Percentiles rank a stretch among this genome's conserved stretches.
These are phyloP conservation scores for Phaethon lepturus DNA, from an alignment of 2,113 vertebrate species.

Conservation along the genomic window DNA sequence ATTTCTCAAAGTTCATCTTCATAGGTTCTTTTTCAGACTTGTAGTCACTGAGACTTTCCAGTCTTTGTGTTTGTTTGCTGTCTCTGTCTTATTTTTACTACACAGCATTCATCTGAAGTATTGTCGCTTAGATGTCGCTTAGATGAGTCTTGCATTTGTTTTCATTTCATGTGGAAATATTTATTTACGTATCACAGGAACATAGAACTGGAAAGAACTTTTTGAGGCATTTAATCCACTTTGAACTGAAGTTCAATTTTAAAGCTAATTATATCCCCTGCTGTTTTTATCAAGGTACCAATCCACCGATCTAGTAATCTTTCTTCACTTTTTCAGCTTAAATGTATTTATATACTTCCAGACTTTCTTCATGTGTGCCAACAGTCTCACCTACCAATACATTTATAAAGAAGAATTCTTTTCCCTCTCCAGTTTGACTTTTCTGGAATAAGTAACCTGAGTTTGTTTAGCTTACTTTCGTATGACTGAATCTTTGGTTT, in stretches of 20 bases:
- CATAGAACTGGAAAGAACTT: background rate
- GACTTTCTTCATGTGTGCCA: background rate
- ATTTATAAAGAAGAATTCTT: background rate
- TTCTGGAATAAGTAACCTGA: background rate
- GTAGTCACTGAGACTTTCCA: background rate
- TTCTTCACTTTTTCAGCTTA: background rate
- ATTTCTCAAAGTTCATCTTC: background rate
- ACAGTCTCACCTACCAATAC: background rate
- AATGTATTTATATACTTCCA: background rate
- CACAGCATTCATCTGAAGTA: background rate
- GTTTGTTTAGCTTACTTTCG: background rate
- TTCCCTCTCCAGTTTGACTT: background rate
- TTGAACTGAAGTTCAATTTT: background rate
- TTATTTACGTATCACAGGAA: background rate
- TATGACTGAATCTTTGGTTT: background rate
- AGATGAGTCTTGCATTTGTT: background rate
- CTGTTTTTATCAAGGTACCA: background rate
- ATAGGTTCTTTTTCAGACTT: background rate
- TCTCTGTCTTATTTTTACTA: background rate
- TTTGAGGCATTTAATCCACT: background rate
- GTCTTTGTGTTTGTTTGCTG: background rate
- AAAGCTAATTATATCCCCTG: background rate
- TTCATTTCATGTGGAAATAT: background rate
- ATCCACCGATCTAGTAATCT: background rate
- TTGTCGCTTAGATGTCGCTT: background rate